Evolutionary conservation across 2,797 vertebrate genomes (phyloP), one percentile per base, ranked within the genome.

Genomic region (Enteromius unitaeniatus): DNA sequence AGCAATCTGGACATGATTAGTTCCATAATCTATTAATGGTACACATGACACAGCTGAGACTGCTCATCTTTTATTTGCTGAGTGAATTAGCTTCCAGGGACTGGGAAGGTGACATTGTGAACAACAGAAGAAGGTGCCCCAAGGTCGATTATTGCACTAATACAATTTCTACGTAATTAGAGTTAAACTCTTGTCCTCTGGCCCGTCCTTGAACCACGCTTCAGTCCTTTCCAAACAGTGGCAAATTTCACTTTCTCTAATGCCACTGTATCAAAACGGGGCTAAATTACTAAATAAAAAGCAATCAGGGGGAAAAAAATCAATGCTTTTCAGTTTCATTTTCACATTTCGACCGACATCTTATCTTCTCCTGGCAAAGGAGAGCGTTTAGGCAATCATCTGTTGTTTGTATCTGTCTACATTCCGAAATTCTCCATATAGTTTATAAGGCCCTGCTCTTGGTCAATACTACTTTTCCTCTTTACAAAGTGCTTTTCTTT

Each of bases 91-190:
- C 31, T 84, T 69, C 42, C 72, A 55, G 72, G 69, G 68, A 55
- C 23, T 37, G 51, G 60, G 80, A 80, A 80, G 73, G 77, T 73
- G 81, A 85, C 75, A 77, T 82, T 82, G 84, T 42, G 28, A 31
- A 34, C 67, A 23, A 65, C 60, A 11, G 51, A 76, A 79, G 75
- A 82, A 80, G 68, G 28, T 23, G 15, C 34, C 68, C 58, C 79
- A 86, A 87, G 88, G 84, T 84, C 58, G 26, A 87, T 88, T 87
- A 86, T 86, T 82, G 76, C 68, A 70, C 84, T 86, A 86, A 87
- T 84, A 78, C 76, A 77, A 81, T 88, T 88, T 80, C 70, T 40
- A 73, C 11, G 15, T 69, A 81, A 84, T 81, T 87, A 74, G 49
- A 67, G 68, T 80, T 82, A 79, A 87, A 86, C 23, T 64, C 14